Base-by-base conservation (phyloP, 1,140 invertebrate species). In the Drosophila nigrodunni region DNA sequence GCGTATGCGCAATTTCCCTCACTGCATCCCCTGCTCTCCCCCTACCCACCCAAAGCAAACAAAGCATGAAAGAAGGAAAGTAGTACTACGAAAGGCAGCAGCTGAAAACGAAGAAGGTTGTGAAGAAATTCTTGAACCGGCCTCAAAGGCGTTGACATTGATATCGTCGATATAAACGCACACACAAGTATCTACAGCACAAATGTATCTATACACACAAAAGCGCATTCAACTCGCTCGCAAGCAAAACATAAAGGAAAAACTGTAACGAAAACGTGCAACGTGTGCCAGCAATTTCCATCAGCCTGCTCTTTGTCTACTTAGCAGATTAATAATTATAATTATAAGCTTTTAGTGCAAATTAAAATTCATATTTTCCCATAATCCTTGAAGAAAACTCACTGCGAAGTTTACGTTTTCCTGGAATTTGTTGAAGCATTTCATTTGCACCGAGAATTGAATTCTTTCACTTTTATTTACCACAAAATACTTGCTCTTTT, bases 1-100 rank as follows among this genome's bases (percentile, higher is more conserved):
- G 21, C 77, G 83, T 88, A 83, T 87, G 83, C 80, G 83, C 83
- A 87, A 87, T 88, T 88, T 30, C 55, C 65, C 62, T 61, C 9
- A 6, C 25, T 30, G 25, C 25, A 30, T 30, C 25, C 25, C 25
- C 25, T 30, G 2, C 25, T 30, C 25, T 30, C 25, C 25, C 1
- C 25, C 3, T 30, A 30, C 7, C 4, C 3, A 15, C 15, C 11
- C 11, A 54, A 54, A 57, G 57, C 37, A 66, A 7, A 50, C 30
- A 37, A 35, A 55, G 13, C 8, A 66, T 30, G 25, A 39, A 70
- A 77, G 66, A 86, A 86, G 74, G 61, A 80, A 77, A 73, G 61
- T 66, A 49, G 7, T 58, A 37, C 25, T 18, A 49, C 18, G 55
- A 21, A 44, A 47, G 54, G 59, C 18, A 21, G 18, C 18, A 21